These are phyloP conservation scores for Idaea dimidiata DNA, from an alignment of 2,888 invertebrate genomes.

Conservation along the genomic window DNA sequence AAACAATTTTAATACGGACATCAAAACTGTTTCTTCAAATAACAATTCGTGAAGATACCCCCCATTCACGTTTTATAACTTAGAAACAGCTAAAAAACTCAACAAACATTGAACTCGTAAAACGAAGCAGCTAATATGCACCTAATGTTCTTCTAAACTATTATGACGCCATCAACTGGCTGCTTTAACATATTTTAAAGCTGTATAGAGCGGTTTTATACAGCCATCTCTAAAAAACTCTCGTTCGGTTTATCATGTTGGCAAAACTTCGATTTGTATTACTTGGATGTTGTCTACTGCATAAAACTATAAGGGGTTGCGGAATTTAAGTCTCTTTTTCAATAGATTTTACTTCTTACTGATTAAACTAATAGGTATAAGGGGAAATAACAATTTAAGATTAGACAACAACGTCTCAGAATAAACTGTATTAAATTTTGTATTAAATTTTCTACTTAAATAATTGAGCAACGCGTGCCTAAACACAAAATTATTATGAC, in stretches of 20 bases:
- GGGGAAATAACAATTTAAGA: too few relatives aligned
- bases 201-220: background rate
- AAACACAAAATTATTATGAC: too few relatives aligned
- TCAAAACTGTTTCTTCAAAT: background rate
- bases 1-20: background rate
- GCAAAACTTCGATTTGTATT: background rate
- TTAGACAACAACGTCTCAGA: too few relatives aligned
- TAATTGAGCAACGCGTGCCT: too few relatives aligned
- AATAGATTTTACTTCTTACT: too few relatives aligned
- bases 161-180: background rate
- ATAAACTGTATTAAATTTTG: too few relatives aligned
- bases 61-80: background rate
- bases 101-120: background rate
- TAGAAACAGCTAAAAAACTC: background rate
- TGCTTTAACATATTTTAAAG: background rate
- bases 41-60: background rate
- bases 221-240: background rate
- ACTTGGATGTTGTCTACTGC: background rate
- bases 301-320: background rate
- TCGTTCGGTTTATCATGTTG: constrained; percentile 1
- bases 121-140: background rate
- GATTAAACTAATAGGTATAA: too few relatives aligned
- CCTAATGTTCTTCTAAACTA: background rate
- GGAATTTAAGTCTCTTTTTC: too few relatives aligned
- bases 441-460: too few relatives aligned